A percentile compares a stretch with the other conserved stretches of the same genome.
phyloP scores from a whole-genome alignment of 2,113 vertebrate species.

The Balaenoptera acutorostrata region DNA sequence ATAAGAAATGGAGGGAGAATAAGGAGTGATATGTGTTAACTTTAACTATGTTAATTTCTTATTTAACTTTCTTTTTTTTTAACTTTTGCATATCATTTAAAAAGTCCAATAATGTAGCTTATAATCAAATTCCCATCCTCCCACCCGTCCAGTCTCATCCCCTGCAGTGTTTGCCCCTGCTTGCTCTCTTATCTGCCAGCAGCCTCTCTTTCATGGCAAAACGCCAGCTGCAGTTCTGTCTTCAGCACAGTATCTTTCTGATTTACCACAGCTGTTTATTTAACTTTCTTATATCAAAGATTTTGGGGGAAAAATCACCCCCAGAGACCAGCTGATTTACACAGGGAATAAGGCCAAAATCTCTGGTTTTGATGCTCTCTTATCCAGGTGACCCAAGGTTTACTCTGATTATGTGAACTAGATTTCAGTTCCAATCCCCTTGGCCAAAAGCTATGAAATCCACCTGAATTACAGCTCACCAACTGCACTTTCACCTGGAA shows the following conservation, averaged over 20 bases:
- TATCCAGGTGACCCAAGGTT: background rate
- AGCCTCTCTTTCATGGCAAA: background rate
- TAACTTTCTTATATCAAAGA: background rate
- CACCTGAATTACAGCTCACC: constrained; percentile 39
- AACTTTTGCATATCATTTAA: background rate
- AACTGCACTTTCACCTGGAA: background rate
- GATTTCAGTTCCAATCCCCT: background rate
- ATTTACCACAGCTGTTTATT: background rate
- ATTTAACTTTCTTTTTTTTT: background rate
- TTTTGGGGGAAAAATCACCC: background rate
- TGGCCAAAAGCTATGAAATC: constrained; percentile 44
- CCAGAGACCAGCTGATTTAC: background rate
- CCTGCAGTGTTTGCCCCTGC: background rate
- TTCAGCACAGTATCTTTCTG: background rate
- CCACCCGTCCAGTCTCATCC: too few species aligned
- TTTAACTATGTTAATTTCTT: background rate
- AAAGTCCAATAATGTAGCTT: background rate
- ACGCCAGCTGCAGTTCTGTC: background rate
- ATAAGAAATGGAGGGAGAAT: background rate
- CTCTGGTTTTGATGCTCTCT: background rate
- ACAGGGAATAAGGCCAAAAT: background rate
- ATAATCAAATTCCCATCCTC: background rate
- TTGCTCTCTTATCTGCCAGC: background rate
- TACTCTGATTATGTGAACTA: background rate
- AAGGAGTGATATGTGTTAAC: background rate